These are phyloP conservation scores for Coluber constrictor DNA, from an alignment of 2,797 vertebrate genomes.

Conservation along the genomic window DNA sequence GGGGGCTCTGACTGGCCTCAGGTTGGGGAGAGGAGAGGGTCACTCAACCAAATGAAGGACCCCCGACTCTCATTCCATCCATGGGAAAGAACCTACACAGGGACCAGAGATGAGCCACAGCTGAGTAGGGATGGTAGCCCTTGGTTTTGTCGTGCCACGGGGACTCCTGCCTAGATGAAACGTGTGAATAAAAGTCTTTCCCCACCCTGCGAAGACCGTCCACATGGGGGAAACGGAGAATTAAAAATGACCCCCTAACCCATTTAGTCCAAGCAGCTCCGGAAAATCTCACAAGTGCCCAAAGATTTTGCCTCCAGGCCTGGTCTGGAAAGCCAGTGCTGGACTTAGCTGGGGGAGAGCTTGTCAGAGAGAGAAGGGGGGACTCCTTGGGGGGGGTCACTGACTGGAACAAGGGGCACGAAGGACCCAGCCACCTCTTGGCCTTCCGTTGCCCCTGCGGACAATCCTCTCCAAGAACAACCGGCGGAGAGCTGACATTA, in stretches of 20 bases:
- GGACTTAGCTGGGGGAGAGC: background rate
- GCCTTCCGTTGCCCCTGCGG: background rate
- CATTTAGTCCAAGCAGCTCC: background rate
- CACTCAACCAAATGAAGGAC: background rate
- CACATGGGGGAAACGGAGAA: background rate
- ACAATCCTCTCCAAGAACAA: background rate
- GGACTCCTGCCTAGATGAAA: background rate
- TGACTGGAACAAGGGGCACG: background rate
- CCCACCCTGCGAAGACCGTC: background rate
- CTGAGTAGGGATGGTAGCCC: background rate
- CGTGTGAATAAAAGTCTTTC: background rate
- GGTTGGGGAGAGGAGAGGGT: background rate
- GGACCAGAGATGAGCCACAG: background rate
- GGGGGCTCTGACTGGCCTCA: background rate
- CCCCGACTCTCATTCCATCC: background rate
- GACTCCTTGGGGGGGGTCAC: background rate
- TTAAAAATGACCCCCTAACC: background rate
- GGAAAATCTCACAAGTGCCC: rapidly evolving
- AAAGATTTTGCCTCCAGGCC: background rate
- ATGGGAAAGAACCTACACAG: background rate
- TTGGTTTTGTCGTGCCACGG: background rate
- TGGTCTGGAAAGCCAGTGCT: background rate
- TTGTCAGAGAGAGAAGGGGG: background rate
- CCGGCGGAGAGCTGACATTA: background rate
- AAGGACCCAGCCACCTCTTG: background rate